phyloP scores from a whole-genome alignment of 1,140 invertebrate genomes.

The Drosophila kikkawai region DNA sequence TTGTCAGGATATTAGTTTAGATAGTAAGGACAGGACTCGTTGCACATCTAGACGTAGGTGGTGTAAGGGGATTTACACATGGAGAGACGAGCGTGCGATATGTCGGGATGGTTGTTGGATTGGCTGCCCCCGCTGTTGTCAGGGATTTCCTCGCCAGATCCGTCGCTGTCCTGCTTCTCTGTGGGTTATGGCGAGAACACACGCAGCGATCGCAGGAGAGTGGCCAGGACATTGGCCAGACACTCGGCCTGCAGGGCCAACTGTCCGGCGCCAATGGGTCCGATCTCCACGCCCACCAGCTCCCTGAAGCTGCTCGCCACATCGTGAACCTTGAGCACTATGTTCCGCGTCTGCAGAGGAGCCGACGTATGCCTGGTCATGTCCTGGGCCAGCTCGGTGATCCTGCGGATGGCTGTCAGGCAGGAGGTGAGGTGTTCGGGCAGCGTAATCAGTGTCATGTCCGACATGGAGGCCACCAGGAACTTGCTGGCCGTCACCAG shows the following conservation, averaged over 20 bases:
- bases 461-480: slow-evolving; percentile 92
- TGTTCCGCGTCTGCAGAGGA: slow-evolving; percentile 91
- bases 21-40: slow-evolving; percentile 12
- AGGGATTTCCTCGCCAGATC: neutral
- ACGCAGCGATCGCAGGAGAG: slow-evolving; percentile 91
- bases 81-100: slow-evolving; percentile 59
- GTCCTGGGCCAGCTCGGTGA: slow-evolving; percentile 90
- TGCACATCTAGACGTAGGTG: slow-evolving; percentile 54
- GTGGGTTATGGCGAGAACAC: slow-evolving; percentile 90
- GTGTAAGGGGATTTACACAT: slow-evolving; percentile 59
- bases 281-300: slow-evolving; percentile 88
- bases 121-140: slow-evolving; percentile 9
- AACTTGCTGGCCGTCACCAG: slow-evolving; percentile 93
- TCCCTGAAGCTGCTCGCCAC: slow-evolving; percentile 92
- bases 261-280: slow-evolving; percentile 86
- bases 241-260: slow-evolving; percentile 91
- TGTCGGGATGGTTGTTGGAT: slow-evolving; percentile 46
- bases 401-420: slow-evolving; percentile 88
- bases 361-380: slow-evolving; percentile 91
- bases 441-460: slow-evolving; percentile 86
- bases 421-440: slow-evolving; percentile 90
- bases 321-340: slow-evolving; percentile 92
- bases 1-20: neutral
- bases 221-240: slow-evolving; percentile 92
- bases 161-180: slow-evolving; percentile 13